Conservation (phyloP, 2,888 invertebrate genomes). For the Idaea aversata region DNA sequence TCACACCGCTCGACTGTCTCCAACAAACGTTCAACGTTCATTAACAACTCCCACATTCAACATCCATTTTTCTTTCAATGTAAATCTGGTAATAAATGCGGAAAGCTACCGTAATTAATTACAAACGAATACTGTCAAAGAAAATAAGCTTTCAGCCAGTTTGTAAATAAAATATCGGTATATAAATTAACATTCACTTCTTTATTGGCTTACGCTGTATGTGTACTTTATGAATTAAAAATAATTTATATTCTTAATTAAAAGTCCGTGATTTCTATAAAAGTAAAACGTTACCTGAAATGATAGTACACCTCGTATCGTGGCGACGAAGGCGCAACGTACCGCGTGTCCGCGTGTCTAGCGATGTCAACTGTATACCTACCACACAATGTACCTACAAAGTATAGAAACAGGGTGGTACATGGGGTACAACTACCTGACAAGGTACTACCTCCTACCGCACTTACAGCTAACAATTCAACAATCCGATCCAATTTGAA, state of each 20-base stretch:
- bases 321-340: too few relatives aligned
- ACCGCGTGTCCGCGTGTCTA: too few relatives aligned
- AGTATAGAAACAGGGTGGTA: too few relatives aligned
- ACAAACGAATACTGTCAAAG: background rate
- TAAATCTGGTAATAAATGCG: background rate
- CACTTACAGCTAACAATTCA: too few relatives aligned
- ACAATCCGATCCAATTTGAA: too few relatives aligned
- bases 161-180: background rate
- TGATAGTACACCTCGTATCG: too few relatives aligned
- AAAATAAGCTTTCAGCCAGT: background rate
- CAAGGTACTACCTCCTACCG: too few relatives aligned
- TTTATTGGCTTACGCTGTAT: background rate
- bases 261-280: background rate
- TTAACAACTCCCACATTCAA: background rate
- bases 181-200: background rate
- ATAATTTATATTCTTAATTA: background rate
- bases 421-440: too few relatives aligned
- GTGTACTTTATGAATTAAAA: background rate
- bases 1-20: background rate
- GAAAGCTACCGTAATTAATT: background rate
- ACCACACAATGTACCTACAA: too few relatives aligned
- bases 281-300: too few relatives aligned
- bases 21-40: background rate
- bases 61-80: background rate
- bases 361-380: too few relatives aligned